Percentiles rank a stretch among this genome's conserved stretches.
These are phyloP conservation scores for Eupithecia vulgata DNA, from an alignment of 2,888 invertebrate genomes.

Conservation along the genomic window DNA sequence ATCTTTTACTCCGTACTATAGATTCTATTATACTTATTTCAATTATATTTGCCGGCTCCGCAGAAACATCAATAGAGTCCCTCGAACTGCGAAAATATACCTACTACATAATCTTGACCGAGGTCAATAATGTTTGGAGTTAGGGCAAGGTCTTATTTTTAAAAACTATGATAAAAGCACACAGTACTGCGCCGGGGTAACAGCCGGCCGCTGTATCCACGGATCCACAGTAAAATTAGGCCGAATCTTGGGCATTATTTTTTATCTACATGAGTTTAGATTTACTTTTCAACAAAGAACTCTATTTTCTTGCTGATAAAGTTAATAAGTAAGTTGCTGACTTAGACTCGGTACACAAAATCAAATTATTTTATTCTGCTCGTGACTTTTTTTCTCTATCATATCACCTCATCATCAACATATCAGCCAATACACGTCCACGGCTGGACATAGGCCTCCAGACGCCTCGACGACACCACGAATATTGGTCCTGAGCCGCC, in stretches of 20 bases:
- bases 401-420: no score
- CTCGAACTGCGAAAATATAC: no score
- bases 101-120: no score
- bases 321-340: not conserved
- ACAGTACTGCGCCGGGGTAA: not conserved
- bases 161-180: not conserved
- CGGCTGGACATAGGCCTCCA: no score
- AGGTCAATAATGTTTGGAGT: no score
- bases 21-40: no score
- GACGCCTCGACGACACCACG: no score
- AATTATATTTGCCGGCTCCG: no score
- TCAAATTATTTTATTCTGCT: not conserved
- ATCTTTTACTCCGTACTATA: no score
- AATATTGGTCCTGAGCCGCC: no score
- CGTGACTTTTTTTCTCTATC: not conserved
- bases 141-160: not conserved
- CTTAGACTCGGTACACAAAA: not conserved
- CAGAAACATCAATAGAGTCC: no score
- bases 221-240: slow-evolving; percentile 6
- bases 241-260: not conserved
- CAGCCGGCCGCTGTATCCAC: not conserved
- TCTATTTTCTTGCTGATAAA: not conserved
- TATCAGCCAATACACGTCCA: no score
- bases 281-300: slow-evolving; percentile 4
- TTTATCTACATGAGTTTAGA: slow-evolving; percentile 4